A percentile compares a stretch with the other conserved stretches of the same genome.
Evolutionary conservation across 2,888 invertebrate genomes (phyloP).

Genomic region (Anagyrus pseudococci): DNA sequence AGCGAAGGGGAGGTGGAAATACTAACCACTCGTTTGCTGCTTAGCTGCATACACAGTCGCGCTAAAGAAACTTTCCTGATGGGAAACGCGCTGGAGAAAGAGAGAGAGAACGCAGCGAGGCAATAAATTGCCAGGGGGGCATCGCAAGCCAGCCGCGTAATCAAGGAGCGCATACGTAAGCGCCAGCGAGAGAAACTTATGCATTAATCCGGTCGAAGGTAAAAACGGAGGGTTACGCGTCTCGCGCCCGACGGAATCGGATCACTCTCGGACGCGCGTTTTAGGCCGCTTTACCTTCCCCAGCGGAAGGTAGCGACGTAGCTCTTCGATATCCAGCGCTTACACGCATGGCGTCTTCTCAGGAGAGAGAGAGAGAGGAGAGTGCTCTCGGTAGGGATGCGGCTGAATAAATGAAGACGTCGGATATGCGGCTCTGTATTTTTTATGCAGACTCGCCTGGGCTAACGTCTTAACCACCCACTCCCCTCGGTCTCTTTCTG

Average conservation of each 20-base stretch:
- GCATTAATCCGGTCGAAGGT: constrained; percentile 24
- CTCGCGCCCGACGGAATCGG: not conserved
- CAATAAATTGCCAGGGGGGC: constrained; percentile 30
- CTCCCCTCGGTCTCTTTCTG: not conserved
- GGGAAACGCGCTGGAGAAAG: not conserved
- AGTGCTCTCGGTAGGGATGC: constrained; percentile 31
- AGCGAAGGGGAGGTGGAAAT: not conserved
- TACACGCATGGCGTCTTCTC: constrained; percentile 60
- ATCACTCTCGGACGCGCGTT: no score
- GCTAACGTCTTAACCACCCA: not conserved
- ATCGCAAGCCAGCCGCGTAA: constrained; percentile 16
- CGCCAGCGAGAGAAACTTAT: constrained; percentile 11
- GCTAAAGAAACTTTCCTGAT: constrained; percentile 14
- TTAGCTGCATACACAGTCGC: not conserved
- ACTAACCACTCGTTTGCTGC: not conserved
- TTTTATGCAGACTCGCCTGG: constrained; percentile 13
- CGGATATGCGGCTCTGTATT: constrained; percentile 19
- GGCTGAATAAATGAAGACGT: constrained; percentile 32
- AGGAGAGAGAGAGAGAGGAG: constrained; percentile 21
- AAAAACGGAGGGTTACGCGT: not conserved
- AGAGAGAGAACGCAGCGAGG: constrained; percentile 19
- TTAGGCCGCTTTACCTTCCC: no score
- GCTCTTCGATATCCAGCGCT: no score
- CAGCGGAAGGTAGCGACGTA: no score
- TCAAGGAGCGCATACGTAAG: constrained; percentile 14